Conservation (phyloP, 2,888 invertebrate species). For the Desoria tigrina region DNA sequence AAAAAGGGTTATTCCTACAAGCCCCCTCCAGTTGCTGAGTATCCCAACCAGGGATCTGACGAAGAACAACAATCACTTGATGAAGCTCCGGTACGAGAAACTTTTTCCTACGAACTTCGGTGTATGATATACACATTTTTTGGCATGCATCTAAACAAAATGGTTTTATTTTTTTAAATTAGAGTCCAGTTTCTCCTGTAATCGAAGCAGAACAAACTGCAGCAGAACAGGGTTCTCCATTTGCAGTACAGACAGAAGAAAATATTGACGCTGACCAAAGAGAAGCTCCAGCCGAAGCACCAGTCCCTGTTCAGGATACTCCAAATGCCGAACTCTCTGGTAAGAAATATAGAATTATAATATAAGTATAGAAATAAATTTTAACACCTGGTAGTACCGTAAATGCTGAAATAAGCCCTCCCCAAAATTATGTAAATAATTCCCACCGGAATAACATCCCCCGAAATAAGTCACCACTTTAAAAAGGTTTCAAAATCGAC, state of each 20-base stretch:
- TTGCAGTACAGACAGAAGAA: slow-evolving; percentile 9
- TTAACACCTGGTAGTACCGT: no score
- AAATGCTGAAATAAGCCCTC: no score
- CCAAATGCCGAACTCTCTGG: not conserved
- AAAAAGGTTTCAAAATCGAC: no score
- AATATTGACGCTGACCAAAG: slow-evolving; percentile 1
- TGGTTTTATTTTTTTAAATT: no score
- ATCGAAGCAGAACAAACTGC: not conserved
- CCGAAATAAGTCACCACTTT: no score
- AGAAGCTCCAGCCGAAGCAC: not conserved
- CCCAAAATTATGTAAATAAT: no score
- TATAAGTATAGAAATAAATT: no score
- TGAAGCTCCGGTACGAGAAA: slow-evolving; percentile 9
- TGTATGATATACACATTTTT: no score
- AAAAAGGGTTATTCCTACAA: slow-evolving; percentile 20
- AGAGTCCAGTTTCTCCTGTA: slow-evolving; percentile 1
- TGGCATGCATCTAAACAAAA: no score
- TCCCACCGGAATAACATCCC: no score
- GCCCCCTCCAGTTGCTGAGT: slow-evolving; percentile 23
- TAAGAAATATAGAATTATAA: not conserved
- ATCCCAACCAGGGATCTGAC: not conserved
- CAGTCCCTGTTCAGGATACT: slow-evolving; percentile 3
- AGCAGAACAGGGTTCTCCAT: not conserved
- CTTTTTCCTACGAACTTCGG: no score
- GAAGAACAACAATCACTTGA: slow-evolving; percentile 2